phyloP scores from a whole-genome alignment of 2,113 vertebrate genomes.

The Dicaeum eximium region DNA sequence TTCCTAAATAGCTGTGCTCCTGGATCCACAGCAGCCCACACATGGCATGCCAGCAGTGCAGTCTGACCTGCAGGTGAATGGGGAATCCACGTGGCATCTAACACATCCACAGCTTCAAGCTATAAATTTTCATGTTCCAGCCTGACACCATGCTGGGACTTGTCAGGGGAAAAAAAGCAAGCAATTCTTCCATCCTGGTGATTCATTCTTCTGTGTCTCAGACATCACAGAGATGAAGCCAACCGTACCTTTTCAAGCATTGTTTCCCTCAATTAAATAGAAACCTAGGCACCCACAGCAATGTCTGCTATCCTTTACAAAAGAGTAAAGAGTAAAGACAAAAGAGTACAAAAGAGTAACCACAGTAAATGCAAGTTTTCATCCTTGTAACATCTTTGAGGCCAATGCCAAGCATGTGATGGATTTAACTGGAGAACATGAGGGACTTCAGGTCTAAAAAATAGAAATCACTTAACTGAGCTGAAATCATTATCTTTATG shows the following conservation, averaged over 20 bases:
- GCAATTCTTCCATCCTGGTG: neutral
- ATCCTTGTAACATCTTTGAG: neutral
- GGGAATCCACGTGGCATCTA: neutral
- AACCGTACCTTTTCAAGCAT: neutral
- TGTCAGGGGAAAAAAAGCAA: neutral
- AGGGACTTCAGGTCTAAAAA: neutral
- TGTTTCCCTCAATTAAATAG: slow-evolving; percentile 25
- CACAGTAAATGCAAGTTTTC: neutral
- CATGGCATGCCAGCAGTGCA: fast-evolving
- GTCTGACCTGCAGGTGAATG: neutral
- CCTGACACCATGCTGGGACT: neutral
- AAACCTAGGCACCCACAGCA: neutral
- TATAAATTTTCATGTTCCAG: neutral
- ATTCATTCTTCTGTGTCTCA: slow-evolving; percentile 16
- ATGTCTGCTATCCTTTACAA: neutral
- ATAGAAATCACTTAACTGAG: neutral
- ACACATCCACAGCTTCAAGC: neutral
- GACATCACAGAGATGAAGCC: neutral
- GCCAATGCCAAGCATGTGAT: neutral
- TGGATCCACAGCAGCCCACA: neutral
- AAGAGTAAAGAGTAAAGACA: too few relatives aligned
- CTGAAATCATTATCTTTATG: neutral
- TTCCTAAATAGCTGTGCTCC: neutral
- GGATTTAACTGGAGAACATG: neutral
- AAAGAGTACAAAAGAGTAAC: neutral